Evolutionary conservation across 2,113 vertebrate genomes (phyloP), one percentile per base, ranked within the genome.

Genomic region (Acrocephalus arundinaceus): DNA sequence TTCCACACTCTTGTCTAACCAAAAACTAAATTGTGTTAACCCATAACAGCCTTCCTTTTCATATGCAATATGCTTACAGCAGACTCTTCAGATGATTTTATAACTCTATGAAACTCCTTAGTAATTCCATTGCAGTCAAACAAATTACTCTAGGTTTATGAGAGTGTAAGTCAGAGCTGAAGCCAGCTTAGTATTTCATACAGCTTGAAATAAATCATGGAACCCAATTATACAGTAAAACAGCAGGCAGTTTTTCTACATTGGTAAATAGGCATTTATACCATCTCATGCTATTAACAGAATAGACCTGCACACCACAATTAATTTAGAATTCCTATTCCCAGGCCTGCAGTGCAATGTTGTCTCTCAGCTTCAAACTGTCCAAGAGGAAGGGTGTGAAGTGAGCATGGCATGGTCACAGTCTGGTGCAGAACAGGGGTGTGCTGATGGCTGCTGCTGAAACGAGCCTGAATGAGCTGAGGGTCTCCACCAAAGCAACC

Each of bases 91-190:
- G 31, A 13, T 83, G 49, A 89, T 79, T 90, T 92, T 85, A 23
- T 52, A 83, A 84, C 45, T 85, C 61, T 55, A 1, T 62, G 75
- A 33, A 88, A 65, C 54, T 93, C 75, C 63, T 80, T 31, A 80
- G 75, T 83, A 79, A 94, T 96, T 85, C 45, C 21, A 87, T 8
- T 76, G 28, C 71, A 94, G 67, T 73, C 48, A 94, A 85, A 93
- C 41, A 91, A 91, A 90, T 92, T 54, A 89, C 61, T 90, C 51
- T 18, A 79, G 54, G 86, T 80, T 97, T 89, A 93, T 79, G 74
- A 65, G 24, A 89, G 6, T 37, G 2, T 74, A 92, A 81, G 67
- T 82, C 82, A 94, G 54, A 79, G 39, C 67, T 87, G 75, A 89
- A 91, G 72, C 46, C 72, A 80, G 59, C 55, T 84, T 73, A 52